Evolutionary conservation across 2,888 invertebrate species (phyloP), one percentile per base, ranked within the genome.

Genomic region (Drosophila aldrichi): DNA sequence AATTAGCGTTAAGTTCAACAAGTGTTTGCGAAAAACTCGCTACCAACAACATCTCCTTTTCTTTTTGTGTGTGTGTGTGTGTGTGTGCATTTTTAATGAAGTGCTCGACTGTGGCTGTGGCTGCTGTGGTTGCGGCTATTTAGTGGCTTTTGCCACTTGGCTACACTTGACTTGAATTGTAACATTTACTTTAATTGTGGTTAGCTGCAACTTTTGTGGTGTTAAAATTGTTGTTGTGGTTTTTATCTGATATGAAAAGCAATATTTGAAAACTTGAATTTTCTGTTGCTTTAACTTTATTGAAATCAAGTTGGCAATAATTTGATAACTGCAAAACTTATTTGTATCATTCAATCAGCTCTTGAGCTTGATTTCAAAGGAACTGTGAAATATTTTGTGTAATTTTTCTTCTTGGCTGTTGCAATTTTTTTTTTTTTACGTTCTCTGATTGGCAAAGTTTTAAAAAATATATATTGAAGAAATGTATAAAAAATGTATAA

Each of bases 1-100:
- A 86, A 88, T 83, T 83, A 78, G 87, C 73, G 56, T 3, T 56
- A 49, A 66, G 54, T 66, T 65, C 51, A 62, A 68, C 62, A 67
- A 70, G 49, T 67, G 59, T 62, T 58, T 48, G 55, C 32, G 55
- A 36, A 62, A 69, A 70, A 78, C 51, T 34, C 36, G 67, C 70
- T 29, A 25, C 55, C 52, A 54, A 36, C 48, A 29, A 29, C 52
- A 52, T 38, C 38, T 58, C 57, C 63, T 65, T 56, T 58, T 40
- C 18, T 59, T 25, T 25, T 2, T 22, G 22, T 3, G 22, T 22
- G 22, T 22, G 22, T 25, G 25, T 25, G 25, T 25, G 25, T 41
- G n/a, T 2, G 9, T 29, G 20, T 51, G 25, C 36, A 48, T 55
- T 52, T 64, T 20, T 40, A 25, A 38, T 54, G n/a, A 40, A 38